A percentile compares a stretch with the other conserved stretches of the same genome.
phyloP scores from a whole-genome alignment of 2,888 invertebrate species.

The Mystacides longicornis region DNA sequence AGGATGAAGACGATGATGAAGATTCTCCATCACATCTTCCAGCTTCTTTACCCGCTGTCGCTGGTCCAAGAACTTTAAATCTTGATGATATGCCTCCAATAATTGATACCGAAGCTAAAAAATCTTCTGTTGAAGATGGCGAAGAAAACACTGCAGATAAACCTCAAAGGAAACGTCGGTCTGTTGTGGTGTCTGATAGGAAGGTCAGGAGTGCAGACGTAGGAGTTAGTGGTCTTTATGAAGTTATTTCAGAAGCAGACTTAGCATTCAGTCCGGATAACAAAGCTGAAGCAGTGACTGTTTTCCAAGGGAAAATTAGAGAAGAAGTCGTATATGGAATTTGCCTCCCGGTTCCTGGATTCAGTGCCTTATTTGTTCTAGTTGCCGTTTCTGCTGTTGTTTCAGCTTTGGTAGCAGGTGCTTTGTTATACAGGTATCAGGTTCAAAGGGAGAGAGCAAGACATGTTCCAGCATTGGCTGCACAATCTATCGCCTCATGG shows the following conservation, averaged over 20 bases:
- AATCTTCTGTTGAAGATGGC: background rate
- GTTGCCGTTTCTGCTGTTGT: slow-evolving; percentile 82
- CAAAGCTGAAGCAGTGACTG: slow-evolving; percentile 73
- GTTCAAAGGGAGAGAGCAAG: slow-evolving; percentile 60
- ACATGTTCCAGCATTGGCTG: slow-evolving; percentile 48
- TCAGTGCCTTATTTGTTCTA: slow-evolving; percentile 80
- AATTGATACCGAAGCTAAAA: slow-evolving; percentile 15
- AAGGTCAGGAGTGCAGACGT: slow-evolving; percentile 79
- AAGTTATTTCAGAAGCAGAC: slow-evolving; percentile 88
- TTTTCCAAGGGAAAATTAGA: slow-evolving; percentile 79
- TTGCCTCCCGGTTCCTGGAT: slow-evolving; percentile 83
- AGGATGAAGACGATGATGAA: slow-evolving; percentile 35
- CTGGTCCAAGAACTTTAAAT: slow-evolving; percentile 45
- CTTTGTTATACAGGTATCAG: slow-evolving; percentile 70
- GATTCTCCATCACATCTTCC: slow-evolving; percentile 33
- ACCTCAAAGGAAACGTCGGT: slow-evolving; percentile 49
- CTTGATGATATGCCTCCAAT: slow-evolving; percentile 29
- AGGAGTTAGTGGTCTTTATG: slow-evolving; percentile 83
- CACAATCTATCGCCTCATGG: slow-evolving; percentile 65
- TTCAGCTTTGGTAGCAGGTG: slow-evolving; percentile 79
- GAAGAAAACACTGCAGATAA: slow-evolving; percentile 4
- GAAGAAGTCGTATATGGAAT: slow-evolving; percentile 90
- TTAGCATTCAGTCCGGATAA: slow-evolving; percentile 81
- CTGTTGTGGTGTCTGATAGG: slow-evolving; percentile 59
- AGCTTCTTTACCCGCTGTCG: slow-evolving; percentile 48